Conservation (phyloP, 1,140 invertebrate species). For the Archegozetes longisetosus region DNA sequence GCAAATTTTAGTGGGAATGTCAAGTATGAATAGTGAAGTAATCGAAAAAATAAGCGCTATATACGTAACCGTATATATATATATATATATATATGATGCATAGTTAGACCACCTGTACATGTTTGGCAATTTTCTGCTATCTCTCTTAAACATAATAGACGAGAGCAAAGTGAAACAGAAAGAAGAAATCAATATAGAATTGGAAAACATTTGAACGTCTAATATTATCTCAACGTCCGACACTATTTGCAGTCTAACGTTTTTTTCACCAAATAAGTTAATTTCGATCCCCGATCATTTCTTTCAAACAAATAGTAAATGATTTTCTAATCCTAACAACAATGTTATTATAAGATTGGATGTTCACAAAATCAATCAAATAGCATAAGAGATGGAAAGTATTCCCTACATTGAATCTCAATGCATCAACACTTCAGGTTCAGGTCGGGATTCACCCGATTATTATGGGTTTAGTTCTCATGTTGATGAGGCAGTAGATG, state of each 20-base stretch:
- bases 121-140: not conserved
- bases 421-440: not conserved
- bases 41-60: no score
- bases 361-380: not conserved
- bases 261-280: no score
- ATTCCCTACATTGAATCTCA: not conserved
- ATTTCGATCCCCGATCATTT: no score
- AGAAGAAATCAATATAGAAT: not conserved
- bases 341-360: not conserved
- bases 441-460: not conserved
- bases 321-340: no score
- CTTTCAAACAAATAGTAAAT: no score
- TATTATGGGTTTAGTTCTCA: not conserved
- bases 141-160: not conserved
- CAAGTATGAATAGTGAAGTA: no score
- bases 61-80: not conserved
- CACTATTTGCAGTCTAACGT: not conserved
- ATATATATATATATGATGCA: not conserved
- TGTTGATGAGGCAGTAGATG: slow-evolving; percentile 14
- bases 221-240: not conserved
- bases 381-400: not conserved
- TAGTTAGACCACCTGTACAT: not conserved
- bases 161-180: not conserved
- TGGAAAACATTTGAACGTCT: no score
- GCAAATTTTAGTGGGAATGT: no score